Evolutionary conservation across 2,113 vertebrate species (phyloP).

Genomic region (Sus scrofa): DNA sequence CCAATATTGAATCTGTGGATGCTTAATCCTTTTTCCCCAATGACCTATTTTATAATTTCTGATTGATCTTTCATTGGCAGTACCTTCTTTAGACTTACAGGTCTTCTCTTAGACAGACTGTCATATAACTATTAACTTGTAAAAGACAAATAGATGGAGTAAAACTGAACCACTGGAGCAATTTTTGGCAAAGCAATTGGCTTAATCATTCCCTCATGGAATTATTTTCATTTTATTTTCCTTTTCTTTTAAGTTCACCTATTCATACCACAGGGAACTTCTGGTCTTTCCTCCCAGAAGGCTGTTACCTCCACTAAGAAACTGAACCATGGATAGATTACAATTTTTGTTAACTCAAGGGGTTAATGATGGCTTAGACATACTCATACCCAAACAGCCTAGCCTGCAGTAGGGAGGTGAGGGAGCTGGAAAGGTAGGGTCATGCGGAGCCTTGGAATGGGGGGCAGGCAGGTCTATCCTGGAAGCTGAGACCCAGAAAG

Average conservation of each 20-base stretch:
- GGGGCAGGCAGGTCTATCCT: not conserved
- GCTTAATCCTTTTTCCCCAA: not conserved
- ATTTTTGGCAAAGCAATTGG: conserved; percentile 5
- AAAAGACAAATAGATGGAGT: conserved; percentile 16
- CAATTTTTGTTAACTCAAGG: not conserved
- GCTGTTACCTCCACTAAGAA: not conserved
- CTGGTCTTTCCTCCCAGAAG: not conserved
- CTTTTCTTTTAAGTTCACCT: conserved; percentile 11
- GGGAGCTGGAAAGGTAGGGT: no score
- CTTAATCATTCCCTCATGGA: not conserved
- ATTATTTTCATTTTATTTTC: conserved; percentile 29
- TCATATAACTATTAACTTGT: conserved; percentile 43
- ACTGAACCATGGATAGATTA: not conserved
- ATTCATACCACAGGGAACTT: not conserved
- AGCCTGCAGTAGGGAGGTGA: no score
- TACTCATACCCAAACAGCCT: not conserved
- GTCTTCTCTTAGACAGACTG: not conserved
- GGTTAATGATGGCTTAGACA: not conserved
- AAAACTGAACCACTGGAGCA: not conserved
- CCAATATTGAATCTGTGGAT: not conserved
- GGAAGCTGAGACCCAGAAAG: not conserved
- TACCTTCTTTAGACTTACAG: not conserved
- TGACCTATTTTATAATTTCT: conserved; percentile 64
- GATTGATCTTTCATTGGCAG: conserved; percentile 70
- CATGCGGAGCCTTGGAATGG: not conserved